Evolutionary conservation across 1,140 invertebrate genomes (phyloP), one percentile per base, ranked within the genome.

Genomic region (Trichoplusia ni): DNA sequence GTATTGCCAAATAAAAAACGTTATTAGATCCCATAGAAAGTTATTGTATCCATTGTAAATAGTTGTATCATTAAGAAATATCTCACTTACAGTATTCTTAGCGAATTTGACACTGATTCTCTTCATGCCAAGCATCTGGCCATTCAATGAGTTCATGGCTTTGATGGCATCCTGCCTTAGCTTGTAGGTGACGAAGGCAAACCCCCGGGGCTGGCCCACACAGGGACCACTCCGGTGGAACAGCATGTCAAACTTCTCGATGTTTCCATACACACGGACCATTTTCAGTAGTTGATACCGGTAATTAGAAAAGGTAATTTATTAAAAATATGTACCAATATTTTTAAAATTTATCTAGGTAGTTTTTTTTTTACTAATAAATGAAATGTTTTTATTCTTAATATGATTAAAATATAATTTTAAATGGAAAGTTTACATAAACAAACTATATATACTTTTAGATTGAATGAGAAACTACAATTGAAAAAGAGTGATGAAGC

Each of bases 201-300:
- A 98, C n/a, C 97, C 97, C 69, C 97, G 91, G 0, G 97, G 96
- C 83, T 97, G 96, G 37, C 97, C 97, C 76, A 94, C 94, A 76
- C 96, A 93, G 46, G 96, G 96, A 54, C 97, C 97, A 64, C 94
- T 94, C 69, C 96, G 96, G 86, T 98, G 96, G 86, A 97, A 98
- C 51, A 98, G 93, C 88, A 98, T 95, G 90, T 98, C 97, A 92
- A 98, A 98, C 93, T 98, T 97, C 92, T 97, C 95, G 77, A 98
- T 95, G 72, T 93, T 91, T 82, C 97, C 97, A 94, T 96, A 95
- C 93, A 96, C 95, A 94, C 98, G 96, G 91, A 97, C 92, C 86
- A 98, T 93, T 96, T 98, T 98, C 89, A 98, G 92, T 92, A 98
- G 94, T 94, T 97, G 94, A 94, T 95, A 98, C 95, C 95, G 91